These are phyloP conservation scores for Tetramorium simillimum DNA, from an alignment of 1,140 invertebrate genomes.

Conservation along the genomic window DNA sequence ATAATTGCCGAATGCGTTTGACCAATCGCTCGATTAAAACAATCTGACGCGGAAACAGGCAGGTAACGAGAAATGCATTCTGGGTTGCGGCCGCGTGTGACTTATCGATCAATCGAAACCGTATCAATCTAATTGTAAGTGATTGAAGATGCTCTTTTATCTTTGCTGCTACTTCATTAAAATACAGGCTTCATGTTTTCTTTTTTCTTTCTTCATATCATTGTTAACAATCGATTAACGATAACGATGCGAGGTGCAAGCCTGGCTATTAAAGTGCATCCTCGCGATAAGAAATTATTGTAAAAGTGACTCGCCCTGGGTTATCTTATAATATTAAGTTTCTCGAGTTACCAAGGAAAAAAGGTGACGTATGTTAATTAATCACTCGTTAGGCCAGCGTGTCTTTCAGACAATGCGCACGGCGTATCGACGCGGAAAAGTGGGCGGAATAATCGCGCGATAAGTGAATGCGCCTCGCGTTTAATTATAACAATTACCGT, in stretches of 20 bases:
- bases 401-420: constrained; percentile 59
- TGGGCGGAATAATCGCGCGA: constrained; percentile 63
- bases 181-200: neutral
- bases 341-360: constrained; percentile 15
- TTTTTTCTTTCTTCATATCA: constrained; percentile 10
- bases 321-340: constrained; percentile 51
- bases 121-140: neutral
- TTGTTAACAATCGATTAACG: constrained; percentile 49
- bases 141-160: constrained; percentile 42
- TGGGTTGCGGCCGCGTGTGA: constrained; percentile 32
- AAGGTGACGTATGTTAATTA: constrained; percentile 53
- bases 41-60: constrained; percentile 20
- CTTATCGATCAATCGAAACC: constrained; percentile 67
- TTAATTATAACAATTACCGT: constrained; percentile 70
- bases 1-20: constrained; percentile 66
- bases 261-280: constrained; percentile 8
- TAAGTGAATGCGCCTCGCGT: constrained; percentile 54
- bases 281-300: constrained; percentile 35
- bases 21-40: constrained; percentile 38
- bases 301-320: constrained; percentile 13
- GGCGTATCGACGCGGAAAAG: constrained; percentile 59
- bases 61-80: constrained; percentile 28
- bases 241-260: constrained; percentile 34
- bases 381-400: constrained; percentile 47
- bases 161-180: constrained; percentile 29